A percentile compares a stretch with the other conserved stretches of the same genome.
phyloP scores from a whole-genome alignment of 2,797 vertebrate genomes.

The Rhinoraja longicauda region DNA sequence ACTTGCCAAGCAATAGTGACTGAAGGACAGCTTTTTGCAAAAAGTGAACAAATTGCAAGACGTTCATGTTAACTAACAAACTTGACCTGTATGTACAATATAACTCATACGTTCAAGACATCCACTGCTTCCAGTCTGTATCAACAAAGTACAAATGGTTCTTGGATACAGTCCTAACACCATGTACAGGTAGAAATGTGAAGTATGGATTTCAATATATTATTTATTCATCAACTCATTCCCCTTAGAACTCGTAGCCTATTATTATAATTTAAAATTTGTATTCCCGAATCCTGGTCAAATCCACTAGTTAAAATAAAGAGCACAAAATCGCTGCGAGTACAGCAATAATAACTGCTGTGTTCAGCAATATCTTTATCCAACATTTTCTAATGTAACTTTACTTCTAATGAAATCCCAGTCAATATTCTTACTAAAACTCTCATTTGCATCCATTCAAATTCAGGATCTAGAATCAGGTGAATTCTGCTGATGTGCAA shows the following conservation, averaged over 20 bases:
- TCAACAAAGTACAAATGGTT: not conserved
- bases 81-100: not conserved
- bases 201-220: not conserved
- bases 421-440: not conserved
- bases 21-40: conserved; percentile 47
- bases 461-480: not conserved
- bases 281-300: not conserved
- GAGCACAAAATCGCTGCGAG: not conserved
- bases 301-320: not conserved
- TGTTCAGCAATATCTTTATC: not conserved
- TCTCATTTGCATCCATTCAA: not conserved
- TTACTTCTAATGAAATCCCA: not conserved
- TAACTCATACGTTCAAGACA: not conserved
- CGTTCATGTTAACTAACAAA: not conserved
- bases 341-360: not conserved
- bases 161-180: too few species aligned
- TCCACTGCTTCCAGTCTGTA: not conserved
- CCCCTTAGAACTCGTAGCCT: too few species aligned
- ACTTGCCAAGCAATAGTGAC: conserved; percentile 54
- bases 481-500: not conserved
- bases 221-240: not conserved
- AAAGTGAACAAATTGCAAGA: not conserved
- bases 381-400: not conserved
- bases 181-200: not conserved
- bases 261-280: not conserved